Conservation (phyloP, 1,140 invertebrate genomes). For the Drosophila auraria region DNA sequence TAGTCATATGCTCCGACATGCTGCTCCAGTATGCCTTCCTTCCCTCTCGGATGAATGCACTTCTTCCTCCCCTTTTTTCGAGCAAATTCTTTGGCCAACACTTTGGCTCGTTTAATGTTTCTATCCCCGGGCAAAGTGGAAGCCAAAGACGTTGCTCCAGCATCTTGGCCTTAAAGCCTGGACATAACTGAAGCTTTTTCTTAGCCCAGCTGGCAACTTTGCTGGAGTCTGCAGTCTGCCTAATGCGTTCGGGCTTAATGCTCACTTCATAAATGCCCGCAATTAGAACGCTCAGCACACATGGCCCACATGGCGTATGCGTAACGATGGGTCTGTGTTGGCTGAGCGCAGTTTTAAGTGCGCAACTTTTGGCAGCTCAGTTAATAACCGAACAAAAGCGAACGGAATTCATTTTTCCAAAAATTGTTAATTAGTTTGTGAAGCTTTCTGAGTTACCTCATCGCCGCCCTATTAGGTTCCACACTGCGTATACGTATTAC, state of each 20-base stretch:
- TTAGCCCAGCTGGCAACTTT: not conserved
- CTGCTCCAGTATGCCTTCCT: conserved; percentile 24
- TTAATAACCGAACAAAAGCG: not conserved
- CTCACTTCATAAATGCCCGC: conserved; percentile 64
- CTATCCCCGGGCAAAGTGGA: conserved; percentile 54
- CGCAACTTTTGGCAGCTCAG: conserved; percentile 1
- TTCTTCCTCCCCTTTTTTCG: not conserved
- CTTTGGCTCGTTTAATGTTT: conserved; percentile 58
- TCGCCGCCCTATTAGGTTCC: too few species aligned
- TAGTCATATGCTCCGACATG: conserved; percentile 76
- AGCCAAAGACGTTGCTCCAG: conserved; percentile 18
- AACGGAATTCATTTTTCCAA: not conserved
- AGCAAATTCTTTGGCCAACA: conserved; percentile 18
- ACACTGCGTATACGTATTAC: conserved; percentile 28
- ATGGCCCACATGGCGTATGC: conserved; percentile 61
- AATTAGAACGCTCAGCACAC: conserved; percentile 68
- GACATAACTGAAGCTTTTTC: not conserved
- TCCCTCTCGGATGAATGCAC: too few species aligned
- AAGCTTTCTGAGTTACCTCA: too few species aligned
- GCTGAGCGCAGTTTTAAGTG: conserved; percentile 8
- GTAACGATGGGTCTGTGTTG: conserved; percentile 21
- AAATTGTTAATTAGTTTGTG: not conserved
- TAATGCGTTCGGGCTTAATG: conserved; percentile 64
- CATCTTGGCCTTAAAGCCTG: conserved; percentile 33
- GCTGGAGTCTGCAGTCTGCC: conserved; percentile 25